Percentiles rank a stretch among this genome's conserved stretches.
Conservation (phyloP, 2,888 invertebrate species). For the Cloeon dipterum region DNA sequence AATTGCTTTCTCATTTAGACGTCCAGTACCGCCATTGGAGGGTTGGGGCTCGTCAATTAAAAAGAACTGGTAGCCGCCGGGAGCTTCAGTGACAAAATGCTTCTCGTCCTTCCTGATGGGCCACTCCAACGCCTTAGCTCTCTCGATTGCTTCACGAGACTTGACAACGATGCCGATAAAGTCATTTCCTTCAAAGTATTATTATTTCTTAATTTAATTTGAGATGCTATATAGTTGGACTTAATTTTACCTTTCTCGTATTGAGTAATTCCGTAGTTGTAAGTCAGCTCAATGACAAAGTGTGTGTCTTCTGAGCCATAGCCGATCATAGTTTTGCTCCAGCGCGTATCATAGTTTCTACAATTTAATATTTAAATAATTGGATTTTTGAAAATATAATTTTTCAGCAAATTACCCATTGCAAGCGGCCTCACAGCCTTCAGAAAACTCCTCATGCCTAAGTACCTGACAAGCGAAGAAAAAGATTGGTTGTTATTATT, state of each 20-base stretch:
- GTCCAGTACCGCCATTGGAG: constrained; percentile 4
- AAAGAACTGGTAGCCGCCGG: constrained; percentile 79
- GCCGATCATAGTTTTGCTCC: constrained; percentile 99
- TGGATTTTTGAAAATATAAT: constrained; percentile 2
- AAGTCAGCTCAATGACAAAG: constrained; percentile 91
- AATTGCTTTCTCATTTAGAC: constrained; percentile 2
- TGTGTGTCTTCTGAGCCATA: constrained; percentile 88
- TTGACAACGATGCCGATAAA: constrained; percentile 66
- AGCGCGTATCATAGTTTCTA: constrained; percentile 91
- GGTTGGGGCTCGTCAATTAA: constrained; percentile 51
- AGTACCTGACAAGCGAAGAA: constrained; percentile 35
- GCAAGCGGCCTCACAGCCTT: constrained; percentile 91
- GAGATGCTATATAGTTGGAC: no score
- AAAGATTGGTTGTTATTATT: constrained; percentile 2
- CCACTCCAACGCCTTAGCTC: constrained; percentile 49
- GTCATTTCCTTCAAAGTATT: constrained; percentile 36
- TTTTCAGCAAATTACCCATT: constrained; percentile 53
- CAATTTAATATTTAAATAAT: no score
- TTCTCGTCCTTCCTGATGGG: constrained; percentile 33
- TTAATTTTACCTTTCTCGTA: constrained; percentile 44
- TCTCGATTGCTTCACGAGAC: constrained; percentile 48
- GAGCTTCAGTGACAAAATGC: constrained; percentile 48
- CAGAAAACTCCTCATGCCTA: constrained; percentile 90
- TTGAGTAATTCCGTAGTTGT: constrained; percentile 79
- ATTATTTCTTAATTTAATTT: no score